Conservation (phyloP, 2,888 invertebrate species). For the Sinhomidia bicolor region DNA sequence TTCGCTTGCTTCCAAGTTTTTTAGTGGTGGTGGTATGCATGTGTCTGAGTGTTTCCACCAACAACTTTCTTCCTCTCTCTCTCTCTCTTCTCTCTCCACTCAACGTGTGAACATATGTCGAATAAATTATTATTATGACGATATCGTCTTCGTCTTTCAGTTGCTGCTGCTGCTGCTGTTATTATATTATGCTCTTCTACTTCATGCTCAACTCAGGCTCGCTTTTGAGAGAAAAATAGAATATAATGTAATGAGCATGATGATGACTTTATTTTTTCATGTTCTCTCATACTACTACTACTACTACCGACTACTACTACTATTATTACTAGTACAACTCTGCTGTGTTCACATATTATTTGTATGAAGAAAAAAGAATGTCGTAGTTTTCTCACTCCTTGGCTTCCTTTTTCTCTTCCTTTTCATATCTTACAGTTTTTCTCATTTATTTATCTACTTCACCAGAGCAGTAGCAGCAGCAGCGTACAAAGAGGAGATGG, state of each 20-base stretch:
- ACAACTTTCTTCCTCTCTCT: conserved; percentile 43
- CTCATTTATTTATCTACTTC: conserved; percentile 1
- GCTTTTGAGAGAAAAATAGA: background rate
- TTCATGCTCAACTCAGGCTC: background rate
- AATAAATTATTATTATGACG: conserved; percentile 48
- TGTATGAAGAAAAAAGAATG: background rate
- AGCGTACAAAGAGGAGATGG: background rate
- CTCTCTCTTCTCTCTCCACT: conserved; percentile 31
- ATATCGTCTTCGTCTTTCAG: background rate
- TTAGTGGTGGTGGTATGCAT: conserved; percentile 19
- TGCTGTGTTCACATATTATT: background rate
- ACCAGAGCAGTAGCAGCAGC: background rate
- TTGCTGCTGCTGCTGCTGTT: background rate
- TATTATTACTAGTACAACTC: no score
- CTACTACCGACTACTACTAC: no score
- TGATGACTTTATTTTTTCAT: background rate
- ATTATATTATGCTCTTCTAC: background rate
- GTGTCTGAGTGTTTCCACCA: conserved; percentile 25
- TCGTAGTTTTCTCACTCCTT: background rate
- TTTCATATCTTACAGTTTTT: background rate
- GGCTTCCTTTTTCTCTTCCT: background rate
- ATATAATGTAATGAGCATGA: background rate
- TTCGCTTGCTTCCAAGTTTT: background rate
- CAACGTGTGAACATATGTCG: conserved; percentile 60
- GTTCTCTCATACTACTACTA: no score